Evolutionary conservation across 2,113 vertebrate species (phyloP).

Genomic region (Fulmarus glacialis): DNA sequence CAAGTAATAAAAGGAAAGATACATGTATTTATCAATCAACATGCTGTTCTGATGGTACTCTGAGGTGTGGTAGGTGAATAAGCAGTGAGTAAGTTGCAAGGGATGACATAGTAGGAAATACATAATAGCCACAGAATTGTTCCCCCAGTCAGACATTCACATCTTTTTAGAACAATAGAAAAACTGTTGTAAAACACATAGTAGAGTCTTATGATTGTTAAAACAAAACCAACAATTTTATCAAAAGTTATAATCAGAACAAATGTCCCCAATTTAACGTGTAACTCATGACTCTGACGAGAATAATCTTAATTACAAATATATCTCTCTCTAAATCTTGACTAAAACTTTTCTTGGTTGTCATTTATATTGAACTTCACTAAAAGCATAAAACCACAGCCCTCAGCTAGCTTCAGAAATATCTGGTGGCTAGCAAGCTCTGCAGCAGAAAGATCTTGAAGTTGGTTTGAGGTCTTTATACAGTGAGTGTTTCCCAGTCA

Average conservation of each 20-base stretch:
- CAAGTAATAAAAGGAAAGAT: not conserved
- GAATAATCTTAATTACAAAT: not conserved
- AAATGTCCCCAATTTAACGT: not conserved
- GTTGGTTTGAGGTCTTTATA: not conserved
- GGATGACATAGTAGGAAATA: not conserved
- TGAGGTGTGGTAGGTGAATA: not conserved
- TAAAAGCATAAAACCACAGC: not conserved
- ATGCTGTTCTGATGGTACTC: not conserved
- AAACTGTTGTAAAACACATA: not conserved
- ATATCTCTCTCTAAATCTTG: not conserved
- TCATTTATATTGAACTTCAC: not conserved
- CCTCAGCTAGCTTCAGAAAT: not conserved
- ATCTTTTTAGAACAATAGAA: not conserved
- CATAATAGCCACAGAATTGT: fast-evolving
- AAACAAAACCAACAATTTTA: not conserved
- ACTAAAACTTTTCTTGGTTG: not conserved
- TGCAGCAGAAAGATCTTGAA: not conserved
- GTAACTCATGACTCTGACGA: not conserved
- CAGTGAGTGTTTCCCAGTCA: not conserved
- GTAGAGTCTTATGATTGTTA: not conserved
- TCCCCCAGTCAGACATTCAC: not conserved
- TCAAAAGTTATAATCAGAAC: not conserved
- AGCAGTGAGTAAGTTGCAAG: not conserved
- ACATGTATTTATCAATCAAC: fast-evolving
- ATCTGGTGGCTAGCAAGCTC: not conserved